Conservation (phyloP, 2,888 invertebrate genomes). For the Boloria euphrosyne region DNA sequence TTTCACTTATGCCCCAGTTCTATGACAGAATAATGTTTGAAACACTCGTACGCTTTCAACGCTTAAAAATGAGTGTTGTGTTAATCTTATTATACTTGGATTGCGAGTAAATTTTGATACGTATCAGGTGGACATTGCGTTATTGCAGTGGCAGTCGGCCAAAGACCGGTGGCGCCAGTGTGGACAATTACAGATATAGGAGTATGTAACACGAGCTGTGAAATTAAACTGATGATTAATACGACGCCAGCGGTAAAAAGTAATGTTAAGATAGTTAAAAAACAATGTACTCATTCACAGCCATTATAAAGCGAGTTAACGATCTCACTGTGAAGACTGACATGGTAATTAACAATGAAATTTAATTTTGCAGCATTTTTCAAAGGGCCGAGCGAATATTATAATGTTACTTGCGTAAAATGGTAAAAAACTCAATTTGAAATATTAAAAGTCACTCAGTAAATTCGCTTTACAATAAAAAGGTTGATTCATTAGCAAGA, state of each 20-base stretch:
- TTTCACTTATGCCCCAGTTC: slow-evolving; percentile 24
- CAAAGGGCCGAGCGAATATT: not conserved
- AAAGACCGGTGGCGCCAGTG: slow-evolving; percentile 69
- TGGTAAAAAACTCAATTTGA: slow-evolving; percentile 1
- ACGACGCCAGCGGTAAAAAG: slow-evolving; percentile 53
- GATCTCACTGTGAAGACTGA: slow-evolving; percentile 24
- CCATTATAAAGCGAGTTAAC: slow-evolving; percentile 39
- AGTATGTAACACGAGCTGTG: slow-evolving; percentile 64
- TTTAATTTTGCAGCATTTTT: slow-evolving; percentile 12
- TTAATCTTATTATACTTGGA: slow-evolving; percentile 22
- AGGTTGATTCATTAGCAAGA: slow-evolving; percentile 40
- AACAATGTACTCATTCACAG: slow-evolving; percentile 42
- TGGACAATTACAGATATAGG: slow-evolving; percentile 68
- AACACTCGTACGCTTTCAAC: slow-evolving; percentile 18
- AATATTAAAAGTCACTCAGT: slow-evolving; percentile 9
- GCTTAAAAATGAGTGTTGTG: slow-evolving; percentile 24
- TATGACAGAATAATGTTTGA: slow-evolving; percentile 25
- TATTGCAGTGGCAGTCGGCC: slow-evolving; percentile 71
- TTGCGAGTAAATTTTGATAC: slow-evolving; percentile 59
- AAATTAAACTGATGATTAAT: slow-evolving; percentile 71
- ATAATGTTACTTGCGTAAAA: slow-evolving; percentile 1
- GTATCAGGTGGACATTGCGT: slow-evolving; percentile 57
- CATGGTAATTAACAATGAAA: slow-evolving; percentile 24
- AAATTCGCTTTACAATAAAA: slow-evolving; percentile 33
- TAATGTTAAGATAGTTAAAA: slow-evolving; percentile 49